Conservation (phyloP, 2,113 vertebrate genomes). For the Centropus bengalensis region DNA sequence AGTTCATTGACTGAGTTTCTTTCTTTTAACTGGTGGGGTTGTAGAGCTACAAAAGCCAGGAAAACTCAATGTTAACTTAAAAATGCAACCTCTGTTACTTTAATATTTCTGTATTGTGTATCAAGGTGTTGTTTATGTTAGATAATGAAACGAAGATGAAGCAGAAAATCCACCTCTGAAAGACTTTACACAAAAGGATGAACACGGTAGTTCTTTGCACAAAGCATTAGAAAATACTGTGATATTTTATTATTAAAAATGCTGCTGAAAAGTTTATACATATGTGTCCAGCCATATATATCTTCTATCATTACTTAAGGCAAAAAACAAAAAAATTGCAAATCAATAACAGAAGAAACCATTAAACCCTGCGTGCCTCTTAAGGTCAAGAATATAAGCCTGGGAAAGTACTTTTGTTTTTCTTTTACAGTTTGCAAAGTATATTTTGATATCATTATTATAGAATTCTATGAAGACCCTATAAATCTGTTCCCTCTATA, state of each 20-base stretch:
- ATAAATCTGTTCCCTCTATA: constrained; percentile 73
- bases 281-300: constrained; percentile 94
- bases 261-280: constrained; percentile 96
- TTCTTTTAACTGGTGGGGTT: not conserved
- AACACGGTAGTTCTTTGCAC: constrained; percentile 73
- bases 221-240: constrained; percentile 94
- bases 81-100: not conserved
- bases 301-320: constrained; percentile 90
- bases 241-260: constrained; percentile 98
- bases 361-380: constrained; percentile 84
- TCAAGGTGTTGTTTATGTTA: not conserved
- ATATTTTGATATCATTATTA: constrained; percentile 80
- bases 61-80: not conserved
- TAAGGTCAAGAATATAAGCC: constrained; percentile 83
- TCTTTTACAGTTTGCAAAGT: constrained; percentile 78
- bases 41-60: not conserved
- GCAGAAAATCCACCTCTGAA: constrained; percentile 7
- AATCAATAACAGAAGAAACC: constrained; percentile 87
- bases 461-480: constrained; percentile 78
- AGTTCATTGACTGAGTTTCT: not conserved
- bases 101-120: not conserved
- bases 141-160: not conserved
- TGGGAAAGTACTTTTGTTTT: constrained; percentile 79
- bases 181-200: constrained; percentile 60
- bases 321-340: constrained; percentile 85